Conservation (phyloP, 2,113 vertebrate genomes). For the Platichthys stellatus region DNA sequence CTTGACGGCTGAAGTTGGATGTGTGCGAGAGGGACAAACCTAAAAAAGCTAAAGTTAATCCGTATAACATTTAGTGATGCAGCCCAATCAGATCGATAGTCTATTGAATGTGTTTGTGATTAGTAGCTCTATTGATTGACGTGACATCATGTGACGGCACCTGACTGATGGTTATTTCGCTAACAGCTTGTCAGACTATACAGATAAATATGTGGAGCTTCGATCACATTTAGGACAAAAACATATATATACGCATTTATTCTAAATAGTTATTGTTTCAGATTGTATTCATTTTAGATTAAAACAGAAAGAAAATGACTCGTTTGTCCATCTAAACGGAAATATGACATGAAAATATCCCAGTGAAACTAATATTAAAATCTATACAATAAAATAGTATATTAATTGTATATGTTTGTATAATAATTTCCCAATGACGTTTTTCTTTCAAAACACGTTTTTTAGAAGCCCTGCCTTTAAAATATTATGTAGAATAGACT, state of each 20-base stretch:
- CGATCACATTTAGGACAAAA: conserved; percentile 24
- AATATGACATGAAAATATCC: background rate
- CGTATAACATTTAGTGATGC: conserved; percentile 66
- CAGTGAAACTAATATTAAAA: background rate
- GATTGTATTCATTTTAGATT: background rate
- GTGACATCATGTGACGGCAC: conserved; percentile 70
- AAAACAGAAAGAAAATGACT: background rate
- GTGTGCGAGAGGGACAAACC: conserved; percentile 5
- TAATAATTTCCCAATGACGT: too few relatives aligned
- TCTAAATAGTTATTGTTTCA: background rate
- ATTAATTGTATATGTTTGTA: too few relatives aligned
- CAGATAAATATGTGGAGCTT: conserved; percentile 42
- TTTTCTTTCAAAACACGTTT: background rate
- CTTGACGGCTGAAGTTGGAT: conserved; percentile 22
- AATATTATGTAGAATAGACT: background rate
- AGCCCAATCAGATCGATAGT: conserved; percentile 66
- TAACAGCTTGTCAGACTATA: conserved; percentile 50
- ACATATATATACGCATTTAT: background rate
- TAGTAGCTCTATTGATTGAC: conserved; percentile 72
- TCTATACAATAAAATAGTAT: too few relatives aligned
- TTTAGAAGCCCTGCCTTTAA: too few relatives aligned
- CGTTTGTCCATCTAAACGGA: background rate
- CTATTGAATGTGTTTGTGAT: conserved; percentile 73
- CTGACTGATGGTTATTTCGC: conserved; percentile 64
- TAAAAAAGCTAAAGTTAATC: conserved; percentile 38